A percentile compares a stretch with the other conserved stretches of the same genome.
Evolutionary conservation across 2,797 vertebrate genomes (phyloP).

Genomic region (Brachyrhaphis roseni): DNA sequence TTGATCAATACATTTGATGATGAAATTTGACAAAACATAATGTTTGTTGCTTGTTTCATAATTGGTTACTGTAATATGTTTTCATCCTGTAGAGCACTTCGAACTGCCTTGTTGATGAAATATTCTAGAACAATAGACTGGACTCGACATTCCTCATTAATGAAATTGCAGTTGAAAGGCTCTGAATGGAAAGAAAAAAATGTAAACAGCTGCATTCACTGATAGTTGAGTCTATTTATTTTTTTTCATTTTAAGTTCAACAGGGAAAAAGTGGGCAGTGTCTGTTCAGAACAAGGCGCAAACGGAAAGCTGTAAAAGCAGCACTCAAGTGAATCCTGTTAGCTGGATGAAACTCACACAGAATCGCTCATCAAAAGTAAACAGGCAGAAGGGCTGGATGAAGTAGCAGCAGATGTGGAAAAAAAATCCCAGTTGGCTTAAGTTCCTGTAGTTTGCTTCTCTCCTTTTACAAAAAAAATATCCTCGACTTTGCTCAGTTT

Average conservation of each 20-base stretch:
- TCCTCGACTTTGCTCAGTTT: not conserved
- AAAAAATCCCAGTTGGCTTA: not conserved
- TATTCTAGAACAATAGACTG: no score
- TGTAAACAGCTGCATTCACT: not conserved
- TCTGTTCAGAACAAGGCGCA: not conserved
- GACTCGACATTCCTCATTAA: not conserved
- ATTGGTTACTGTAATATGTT: no score
- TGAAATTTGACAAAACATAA: no score
- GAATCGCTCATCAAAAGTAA: constrained; percentile 1
- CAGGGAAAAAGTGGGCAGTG: not conserved
- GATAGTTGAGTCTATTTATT: not conserved
- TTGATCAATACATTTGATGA: no score
- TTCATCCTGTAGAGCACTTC: no score
- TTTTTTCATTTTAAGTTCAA: not conserved
- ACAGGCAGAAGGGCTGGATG: not conserved
- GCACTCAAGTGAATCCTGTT: not conserved
- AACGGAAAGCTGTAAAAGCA: not conserved
- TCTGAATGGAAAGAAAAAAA: not conserved
- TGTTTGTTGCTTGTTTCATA: no score
- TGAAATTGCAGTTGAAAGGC: not conserved
- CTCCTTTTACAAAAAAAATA: not conserved
- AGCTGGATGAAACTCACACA: constrained; percentile 1
- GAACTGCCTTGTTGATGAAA: no score
- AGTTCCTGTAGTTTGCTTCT: not conserved
- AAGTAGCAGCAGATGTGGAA: not conserved